phyloP scores from a whole-genome alignment of 2,797 vertebrate genomes.

The Urocyon cinereoargenteus region DNA sequence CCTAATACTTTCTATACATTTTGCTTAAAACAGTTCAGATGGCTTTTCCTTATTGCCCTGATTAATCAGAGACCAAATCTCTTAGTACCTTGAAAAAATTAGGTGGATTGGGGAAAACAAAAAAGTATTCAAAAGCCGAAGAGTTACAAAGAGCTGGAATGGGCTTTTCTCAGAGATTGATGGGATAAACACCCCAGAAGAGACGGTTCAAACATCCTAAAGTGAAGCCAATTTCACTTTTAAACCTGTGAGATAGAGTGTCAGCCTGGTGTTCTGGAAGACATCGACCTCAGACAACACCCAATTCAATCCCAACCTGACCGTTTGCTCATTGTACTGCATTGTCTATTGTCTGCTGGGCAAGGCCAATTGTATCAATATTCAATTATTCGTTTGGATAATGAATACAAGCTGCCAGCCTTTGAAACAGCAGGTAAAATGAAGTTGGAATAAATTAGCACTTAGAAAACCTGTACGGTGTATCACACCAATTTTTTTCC shows the following conservation, averaged over 20 bases:
- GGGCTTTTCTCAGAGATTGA: background rate
- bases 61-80: background rate
- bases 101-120: background rate
- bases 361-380: background rate
- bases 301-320: background rate
- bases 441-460: constrained; percentile 87
- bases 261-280: background rate
- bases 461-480: constrained; percentile 84
- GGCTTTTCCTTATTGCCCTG: background rate
- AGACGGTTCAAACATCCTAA: background rate
- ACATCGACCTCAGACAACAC: background rate
- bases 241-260: background rate
- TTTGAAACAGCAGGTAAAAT: constrained; percentile 86
- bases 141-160: background rate
- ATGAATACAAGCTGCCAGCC: constrained; percentile 86
- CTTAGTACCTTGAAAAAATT: background rate
- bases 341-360: background rate
- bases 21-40: background rate
- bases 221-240: background rate
- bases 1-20: background rate
- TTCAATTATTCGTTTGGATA: constrained; percentile 78
- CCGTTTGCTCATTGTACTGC: background rate
- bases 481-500: constrained; percentile 79
- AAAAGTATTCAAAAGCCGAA: background rate
- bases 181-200: background rate